A percentile compares a stretch with the other conserved stretches of the same genome.
Conservation (phyloP, 92 coral and sea anemone species). For the Palythoa grandis region DNA sequence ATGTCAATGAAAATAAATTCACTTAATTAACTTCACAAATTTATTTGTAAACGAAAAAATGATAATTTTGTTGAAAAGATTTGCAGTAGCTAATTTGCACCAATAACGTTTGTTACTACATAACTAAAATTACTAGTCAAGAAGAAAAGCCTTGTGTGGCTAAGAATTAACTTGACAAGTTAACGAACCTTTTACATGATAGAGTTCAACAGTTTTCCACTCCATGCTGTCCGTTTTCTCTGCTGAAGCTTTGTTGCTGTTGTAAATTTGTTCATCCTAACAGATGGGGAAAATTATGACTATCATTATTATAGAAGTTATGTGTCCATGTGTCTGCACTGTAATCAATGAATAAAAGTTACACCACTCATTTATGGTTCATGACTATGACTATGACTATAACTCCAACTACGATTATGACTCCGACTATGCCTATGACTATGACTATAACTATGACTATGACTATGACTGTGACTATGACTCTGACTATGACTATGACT, state of each 20-base stretch:
- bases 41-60: too few relatives aligned
- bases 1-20: too few relatives aligned
- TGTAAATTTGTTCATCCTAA: conserved; percentile 31
- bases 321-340: background rate
- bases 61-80: too few relatives aligned
- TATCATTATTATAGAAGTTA: background rate
- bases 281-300: background rate
- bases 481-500: too few relatives aligned
- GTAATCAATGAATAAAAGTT: background rate
- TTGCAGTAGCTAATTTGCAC: background rate
- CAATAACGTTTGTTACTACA: background rate
- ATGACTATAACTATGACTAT: too few relatives aligned
- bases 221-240: background rate
- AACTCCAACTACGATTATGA: background rate
- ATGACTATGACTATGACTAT: background rate
- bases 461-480: too few relatives aligned
- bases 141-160: background rate
- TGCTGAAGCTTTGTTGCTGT: conserved; percentile 14
- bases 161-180: background rate
- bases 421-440: too few relatives aligned
- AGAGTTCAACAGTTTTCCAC: conserved; percentile 16
- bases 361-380: background rate
- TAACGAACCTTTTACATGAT: conserved; percentile 21
- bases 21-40: too few relatives aligned
- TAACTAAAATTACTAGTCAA: background rate